Percentiles rank a stretch among this genome's conserved stretches.
Evolutionary conservation across 2,888 invertebrate species (phyloP).

Genomic region (Phyto melanocephala): DNA sequence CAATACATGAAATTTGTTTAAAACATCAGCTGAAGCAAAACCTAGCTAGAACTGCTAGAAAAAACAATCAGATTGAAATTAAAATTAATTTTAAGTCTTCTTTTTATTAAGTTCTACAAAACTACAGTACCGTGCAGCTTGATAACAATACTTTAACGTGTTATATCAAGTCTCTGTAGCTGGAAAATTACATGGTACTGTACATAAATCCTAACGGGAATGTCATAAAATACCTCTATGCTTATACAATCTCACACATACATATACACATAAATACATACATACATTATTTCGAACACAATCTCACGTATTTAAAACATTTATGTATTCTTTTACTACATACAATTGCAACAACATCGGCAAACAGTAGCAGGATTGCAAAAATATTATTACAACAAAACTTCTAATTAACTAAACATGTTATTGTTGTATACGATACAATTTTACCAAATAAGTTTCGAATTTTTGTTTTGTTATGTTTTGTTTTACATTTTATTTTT

Average conservation of each 20-base stretch:
- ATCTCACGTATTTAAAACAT: constrained; percentile 42
- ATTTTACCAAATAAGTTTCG: constrained; percentile 49
- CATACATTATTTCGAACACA: not conserved
- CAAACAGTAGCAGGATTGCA: not conserved
- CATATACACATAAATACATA: not conserved
- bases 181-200: too few species aligned
- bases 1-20: too few species aligned
- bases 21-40: too few species aligned
- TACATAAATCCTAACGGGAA: constrained; percentile 11
- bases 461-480: not conserved
- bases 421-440: constrained; percentile 57
- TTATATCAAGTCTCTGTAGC: too few species aligned
- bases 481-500: not conserved
- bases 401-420: constrained; percentile 65
- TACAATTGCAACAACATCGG: not conserved
- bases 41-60: too few species aligned
- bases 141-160: too few species aligned
- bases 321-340: constrained; percentile 28
- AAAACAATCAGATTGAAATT: too few species aligned
- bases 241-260: not conserved
- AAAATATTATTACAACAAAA: constrained; percentile 49
- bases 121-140: too few species aligned
- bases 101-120: too few species aligned
- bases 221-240: constrained; percentile 39
- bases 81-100: too few species aligned